Base-by-base conservation (phyloP, 1,140 invertebrate genomes). In the Bombus superbus region DNA sequence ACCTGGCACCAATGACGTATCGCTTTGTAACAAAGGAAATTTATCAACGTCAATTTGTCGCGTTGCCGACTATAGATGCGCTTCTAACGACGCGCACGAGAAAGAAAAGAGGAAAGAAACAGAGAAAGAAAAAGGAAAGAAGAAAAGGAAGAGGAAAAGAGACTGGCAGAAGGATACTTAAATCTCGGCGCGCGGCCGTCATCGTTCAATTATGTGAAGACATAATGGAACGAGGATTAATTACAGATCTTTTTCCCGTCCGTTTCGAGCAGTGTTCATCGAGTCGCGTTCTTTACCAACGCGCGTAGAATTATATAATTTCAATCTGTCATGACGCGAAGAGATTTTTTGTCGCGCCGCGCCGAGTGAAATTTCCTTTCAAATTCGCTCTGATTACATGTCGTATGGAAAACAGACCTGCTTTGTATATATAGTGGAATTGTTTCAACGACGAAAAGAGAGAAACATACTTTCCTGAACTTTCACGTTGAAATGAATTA, bases 1-100 rank as follows among this genome's bases (percentile, higher is more conserved):
- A 75, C 28, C 68, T n/a, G 18, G 75, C 77, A 44, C 22, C 88
- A 64, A 91, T 91, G 91, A 90, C 88, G 81, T 85, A 91, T 91
- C 84, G 86, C 69, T 91, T 90, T 91, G 81, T 91, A 90, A 91
- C 86, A 85, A 90, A 91, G 81, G 79, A 85, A 88, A 90, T 91
- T 91, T 91, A 91, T 91, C 91, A 91, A 90, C 64, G 90, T 91
- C 91, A 91, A 91, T 91, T 91, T 88, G 86, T 83, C 87, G 77
- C 76, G 71, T 38, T 57, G 86, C 42, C 53, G 73, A 59, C 75
- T 83, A 9, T n/a, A 66, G 71, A 86, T 74, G 57, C 47, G 62
- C 68, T 81, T 77, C 35, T 57, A 57, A 47, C 64, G 40, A 25
- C 18, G 57, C n/a, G 47, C 28, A 32, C 32, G 64, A 40, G 53